Base-by-base conservation (phyloP, 2,888 invertebrate species). In the Parascotia fuliginaria region DNA sequence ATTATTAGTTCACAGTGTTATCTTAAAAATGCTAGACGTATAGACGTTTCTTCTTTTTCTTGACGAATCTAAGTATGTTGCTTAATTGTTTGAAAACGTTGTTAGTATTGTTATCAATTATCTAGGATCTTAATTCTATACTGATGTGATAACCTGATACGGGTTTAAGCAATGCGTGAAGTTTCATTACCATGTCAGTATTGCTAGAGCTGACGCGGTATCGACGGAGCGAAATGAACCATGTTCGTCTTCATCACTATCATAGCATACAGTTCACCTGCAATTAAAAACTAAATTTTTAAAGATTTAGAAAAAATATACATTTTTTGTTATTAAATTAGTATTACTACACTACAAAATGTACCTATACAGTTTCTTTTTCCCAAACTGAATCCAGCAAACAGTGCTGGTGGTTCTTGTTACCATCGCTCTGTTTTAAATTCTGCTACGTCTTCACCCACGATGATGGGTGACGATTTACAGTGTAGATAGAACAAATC, bases 351-450 rank as follows among this genome's bases (percentile, higher is more conserved):
- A 15, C 14, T 7, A 9, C 0, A 0, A 15, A 2, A 1, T n/a
- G 14, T 43, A 43, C 38, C 45, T 1, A 39, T 45, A 5, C 45
- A 45, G 19, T 39, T 39, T 7, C 39, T n/a, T 13, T n/a, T 39
- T 3, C 38, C 38, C 0, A 45, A 1, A 32, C 39, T 45, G 1
- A 39, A 39, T 0, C 15, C 15, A 15, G 24, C 19, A 11, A 46
- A 34, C 0, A 13, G 2, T 14, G 19, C 9, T 5, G 55, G 38
- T 0, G 73, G 67, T 9, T 47, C 37, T 12, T 66, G 43, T 19
- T 75, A 16, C 75, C 75, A 78, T 22, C 76, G 47, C 29, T 72
- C 73, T 1, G 75, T 76, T 1, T 42, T 57, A 43, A 71, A 78
- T 37, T 60, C 34, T 0, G 63, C 58, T 0, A 57, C 65, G 40